These are phyloP conservation scores for Drosophila auraria DNA, from an alignment of 1,140 invertebrate species.

Conservation along the genomic window DNA sequence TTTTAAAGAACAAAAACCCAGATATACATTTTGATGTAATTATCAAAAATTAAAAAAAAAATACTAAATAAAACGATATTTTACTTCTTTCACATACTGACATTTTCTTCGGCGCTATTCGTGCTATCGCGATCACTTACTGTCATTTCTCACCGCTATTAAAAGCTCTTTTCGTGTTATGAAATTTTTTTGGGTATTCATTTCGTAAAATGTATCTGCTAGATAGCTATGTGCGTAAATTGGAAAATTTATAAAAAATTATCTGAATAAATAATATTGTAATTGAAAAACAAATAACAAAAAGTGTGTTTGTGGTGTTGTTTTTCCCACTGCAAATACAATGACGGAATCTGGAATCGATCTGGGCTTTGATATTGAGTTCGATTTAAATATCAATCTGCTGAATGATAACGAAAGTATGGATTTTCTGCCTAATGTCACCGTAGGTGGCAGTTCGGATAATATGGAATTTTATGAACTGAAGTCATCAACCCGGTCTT, in stretches of 20 bases:
- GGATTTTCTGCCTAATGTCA: constrained; percentile 34
- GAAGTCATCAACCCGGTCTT: constrained; percentile 37
- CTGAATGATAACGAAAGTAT: constrained; percentile 41
- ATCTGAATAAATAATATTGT: not conserved
- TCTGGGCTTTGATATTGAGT: constrained; percentile 46
- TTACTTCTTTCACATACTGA: not conserved
- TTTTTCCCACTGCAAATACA: not conserved
- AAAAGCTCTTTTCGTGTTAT: constrained; percentile 40
- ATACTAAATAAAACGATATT: not conserved
- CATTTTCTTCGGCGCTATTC: not conserved
- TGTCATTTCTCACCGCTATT: constrained; percentile 40
- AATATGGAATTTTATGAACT: constrained; percentile 42
- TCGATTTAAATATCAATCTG: constrained; percentile 39
- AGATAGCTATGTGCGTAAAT: constrained; percentile 5
- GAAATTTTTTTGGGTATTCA: constrained; percentile 22
- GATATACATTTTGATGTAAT: not conserved
- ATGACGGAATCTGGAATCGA: constrained; percentile 44
- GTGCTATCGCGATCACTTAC: constrained; percentile 31
- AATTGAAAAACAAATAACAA: constrained; percentile 12
- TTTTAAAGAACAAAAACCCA: too few relatives aligned
- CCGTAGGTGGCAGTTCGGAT: constrained; percentile 37
- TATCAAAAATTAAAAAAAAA: not conserved
- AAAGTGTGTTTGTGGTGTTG: not conserved
- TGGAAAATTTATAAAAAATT: not conserved
- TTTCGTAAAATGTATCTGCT: not conserved